Percentiles rank a stretch among this genome's conserved stretches.
Conservation (phyloP, 2,113 vertebrate genomes). For the Ptyas mucosa region DNA sequence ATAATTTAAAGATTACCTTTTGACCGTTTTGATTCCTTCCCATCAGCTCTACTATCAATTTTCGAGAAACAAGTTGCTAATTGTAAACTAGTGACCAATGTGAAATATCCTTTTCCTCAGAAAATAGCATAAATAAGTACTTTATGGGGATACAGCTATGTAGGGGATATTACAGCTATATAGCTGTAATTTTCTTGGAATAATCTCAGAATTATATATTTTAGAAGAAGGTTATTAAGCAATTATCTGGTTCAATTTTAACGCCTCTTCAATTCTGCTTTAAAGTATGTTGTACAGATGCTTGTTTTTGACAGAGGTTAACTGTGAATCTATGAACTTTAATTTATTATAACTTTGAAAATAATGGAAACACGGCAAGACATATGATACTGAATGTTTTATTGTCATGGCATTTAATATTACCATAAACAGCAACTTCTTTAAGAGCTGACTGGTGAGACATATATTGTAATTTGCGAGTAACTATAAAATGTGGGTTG, state of each 20-base stretch:
- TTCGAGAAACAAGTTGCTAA: not conserved
- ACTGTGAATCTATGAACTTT: not conserved
- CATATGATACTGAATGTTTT: not conserved
- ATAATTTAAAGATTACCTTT: not conserved
- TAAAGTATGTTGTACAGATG: not conserved
- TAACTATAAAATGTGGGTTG: not conserved
- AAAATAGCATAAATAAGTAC: not conserved
- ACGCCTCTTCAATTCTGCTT: not conserved
- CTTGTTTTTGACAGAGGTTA: not conserved
- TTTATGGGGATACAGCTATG: not conserved
- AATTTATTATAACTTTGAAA: not conserved
- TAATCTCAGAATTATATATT: not conserved
- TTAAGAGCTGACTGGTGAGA: conserved; percentile 20
- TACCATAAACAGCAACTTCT: not conserved
- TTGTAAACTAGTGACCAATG: not conserved
- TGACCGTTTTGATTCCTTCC: not conserved
- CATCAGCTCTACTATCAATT: not conserved
- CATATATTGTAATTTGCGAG: not conserved
- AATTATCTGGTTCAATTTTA: conserved; percentile 4
- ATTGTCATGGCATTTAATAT: not conserved
- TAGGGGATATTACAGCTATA: not conserved
- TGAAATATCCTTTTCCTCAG: not conserved
- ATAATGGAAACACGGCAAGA: not conserved
- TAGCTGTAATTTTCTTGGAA: conserved; percentile 4
- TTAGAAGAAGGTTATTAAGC: not conserved